These are phyloP conservation scores for Parazoanthus swiftii DNA, from an alignment of 92 coral and sea anemone genomes.

Conservation along the genomic window DNA sequence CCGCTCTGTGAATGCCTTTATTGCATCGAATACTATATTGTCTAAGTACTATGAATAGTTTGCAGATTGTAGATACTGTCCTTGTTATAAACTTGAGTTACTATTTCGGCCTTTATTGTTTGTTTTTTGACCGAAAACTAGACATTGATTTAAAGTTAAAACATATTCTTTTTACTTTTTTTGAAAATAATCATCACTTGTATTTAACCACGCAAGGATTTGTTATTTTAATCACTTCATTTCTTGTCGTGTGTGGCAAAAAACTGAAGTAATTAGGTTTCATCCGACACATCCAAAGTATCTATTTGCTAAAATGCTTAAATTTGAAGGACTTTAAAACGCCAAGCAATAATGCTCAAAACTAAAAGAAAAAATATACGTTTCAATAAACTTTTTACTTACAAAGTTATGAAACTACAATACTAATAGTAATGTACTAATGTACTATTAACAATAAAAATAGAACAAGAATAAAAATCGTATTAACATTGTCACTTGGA, in stretches of 20 bases:
- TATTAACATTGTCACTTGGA: not conserved
- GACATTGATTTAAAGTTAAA: not conserved
- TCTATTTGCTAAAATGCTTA: not conserved
- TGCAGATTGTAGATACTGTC: conserved; percentile 8
- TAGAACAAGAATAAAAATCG: not conserved
- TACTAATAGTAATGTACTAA: no score
- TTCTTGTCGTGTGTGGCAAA: not conserved
- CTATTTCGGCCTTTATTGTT: not conserved
- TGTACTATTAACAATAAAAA: not conserved
- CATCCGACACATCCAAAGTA: not conserved
- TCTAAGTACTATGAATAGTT: conserved; percentile 6
- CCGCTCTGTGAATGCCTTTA: conserved; percentile 34
- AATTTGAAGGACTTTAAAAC: no score
- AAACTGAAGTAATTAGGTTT: not conserved
- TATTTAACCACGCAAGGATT: not conserved
- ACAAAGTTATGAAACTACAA: not conserved
- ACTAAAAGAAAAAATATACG: not conserved
- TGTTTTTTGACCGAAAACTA: conserved; percentile 2
- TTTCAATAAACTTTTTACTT: not conserved
- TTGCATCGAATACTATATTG: conserved; percentile 10
- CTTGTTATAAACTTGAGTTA: conserved; percentile 5
- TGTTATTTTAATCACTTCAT: not conserved
- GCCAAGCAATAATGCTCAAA: not conserved
- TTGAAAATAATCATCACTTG: conserved; percentile 3
- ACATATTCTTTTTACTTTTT: not conserved